Evolutionary conservation across 2,113 vertebrate species (phyloP), one percentile per base, ranked within the genome.

Genomic region (Phylloscopus trochiloides): DNA sequence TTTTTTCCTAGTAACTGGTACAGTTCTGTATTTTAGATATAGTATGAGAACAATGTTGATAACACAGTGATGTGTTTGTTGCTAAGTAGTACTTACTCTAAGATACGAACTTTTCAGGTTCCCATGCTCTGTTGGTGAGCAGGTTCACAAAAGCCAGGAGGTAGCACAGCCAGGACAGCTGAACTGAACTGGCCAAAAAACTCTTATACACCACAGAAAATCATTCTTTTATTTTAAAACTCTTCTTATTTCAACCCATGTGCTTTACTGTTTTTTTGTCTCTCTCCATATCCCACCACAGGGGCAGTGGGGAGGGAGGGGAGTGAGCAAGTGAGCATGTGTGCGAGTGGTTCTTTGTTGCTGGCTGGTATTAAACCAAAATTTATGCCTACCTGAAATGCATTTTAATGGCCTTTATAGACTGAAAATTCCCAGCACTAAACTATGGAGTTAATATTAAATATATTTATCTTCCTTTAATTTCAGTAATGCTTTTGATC

Each of bases 291-390:
- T 32, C 21, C 2, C 42, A 17, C 6, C 8, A 11, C 28, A 7
- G 36, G 10, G 18, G 3, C 8, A 18, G 26, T 1, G 1, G 4
- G 10, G 3, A 73, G 2, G 13, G 28, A 51, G 7, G 3, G 4
- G 24, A 22, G 5, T 26, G 17, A 50, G 11, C 31, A 43, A 43
- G 8, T n/a, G 47, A 78, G 3, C 8, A 6, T 0, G 0, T 21
- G 7, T 31, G 29, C 3, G 16, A 21, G 11, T 26, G 40, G 15
- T 34, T 42, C 17, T 34, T 71, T 26, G 5, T 14, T 31, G 17
- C 25, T 48, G 6, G 6, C 17, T 88, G 48, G 20, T 16, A 28
- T 34, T 34, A 47, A 70, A 14, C 7, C n/a, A 24, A 21, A 38
- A 11, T n/a, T 31, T 54, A 47, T 68, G 6, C 7, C 17, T 29